Conservation (phyloP, 2,797 vertebrate genomes). For the Lepilemur ruficaudatus region DNA sequence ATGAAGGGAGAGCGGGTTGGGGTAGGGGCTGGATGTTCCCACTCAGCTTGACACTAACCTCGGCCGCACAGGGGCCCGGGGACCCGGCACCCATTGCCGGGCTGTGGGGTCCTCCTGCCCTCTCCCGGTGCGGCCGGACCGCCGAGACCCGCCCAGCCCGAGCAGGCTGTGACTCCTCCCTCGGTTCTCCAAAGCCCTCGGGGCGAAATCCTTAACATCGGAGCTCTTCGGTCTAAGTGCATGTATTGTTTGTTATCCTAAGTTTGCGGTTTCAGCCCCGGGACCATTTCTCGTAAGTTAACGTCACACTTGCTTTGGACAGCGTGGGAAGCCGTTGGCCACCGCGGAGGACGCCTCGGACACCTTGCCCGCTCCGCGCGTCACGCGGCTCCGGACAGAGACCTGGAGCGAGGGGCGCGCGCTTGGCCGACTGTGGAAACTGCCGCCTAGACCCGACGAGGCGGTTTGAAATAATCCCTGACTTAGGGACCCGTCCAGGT, state of each 20-base stretch:
- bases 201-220: neutral
- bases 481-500: accelerated
- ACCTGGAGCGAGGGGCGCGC: accelerated
- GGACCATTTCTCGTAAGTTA: too few species aligned
- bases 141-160: accelerated
- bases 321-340: accelerated
- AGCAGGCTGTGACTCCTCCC: neutral
- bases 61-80: accelerated
- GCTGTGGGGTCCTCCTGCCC: accelerated
- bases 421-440: neutral
- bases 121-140: too few species aligned
- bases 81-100: accelerated
- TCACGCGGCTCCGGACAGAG: accelerated
- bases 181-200: neutral
- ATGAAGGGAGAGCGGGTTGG: accelerated
- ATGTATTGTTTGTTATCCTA: neutral
- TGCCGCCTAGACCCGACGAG: accelerated
- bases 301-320: too few species aligned
- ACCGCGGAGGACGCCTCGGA: accelerated
- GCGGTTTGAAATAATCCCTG: neutral
- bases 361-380: neutral
- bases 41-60: accelerated
- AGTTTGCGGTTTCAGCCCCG: neutral
- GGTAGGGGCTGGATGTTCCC: too few species aligned
- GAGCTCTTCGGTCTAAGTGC: neutral